These are phyloP conservation scores for Hermatobates lingyangjiaoensis DNA, from an alignment of 1,140 invertebrate genomes.

Conservation along the genomic window DNA sequence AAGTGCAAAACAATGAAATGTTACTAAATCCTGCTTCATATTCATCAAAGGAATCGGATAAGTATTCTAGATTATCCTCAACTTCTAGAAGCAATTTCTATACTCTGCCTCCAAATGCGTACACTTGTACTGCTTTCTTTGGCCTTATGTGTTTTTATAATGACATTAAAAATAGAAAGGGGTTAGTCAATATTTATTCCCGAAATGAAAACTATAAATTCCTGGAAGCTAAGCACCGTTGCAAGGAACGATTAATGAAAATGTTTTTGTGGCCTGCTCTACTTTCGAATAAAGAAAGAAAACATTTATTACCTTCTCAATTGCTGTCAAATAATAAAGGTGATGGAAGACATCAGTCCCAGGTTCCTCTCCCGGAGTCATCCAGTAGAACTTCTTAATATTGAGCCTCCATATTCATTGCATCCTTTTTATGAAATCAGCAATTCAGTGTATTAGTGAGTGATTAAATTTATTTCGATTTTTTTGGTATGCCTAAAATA, in stretches of 20 bases:
- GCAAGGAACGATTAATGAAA: background rate
- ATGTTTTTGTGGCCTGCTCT: background rate
- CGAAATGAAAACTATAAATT: background rate
- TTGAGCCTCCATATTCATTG: no score
- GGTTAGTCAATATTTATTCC: background rate
- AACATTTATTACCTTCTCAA: no score
- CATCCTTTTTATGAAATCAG: no score
- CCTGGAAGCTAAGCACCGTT: background rate
- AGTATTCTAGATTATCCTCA: background rate
- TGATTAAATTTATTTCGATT: no score
- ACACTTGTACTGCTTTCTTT: background rate
- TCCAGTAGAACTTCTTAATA: no score
- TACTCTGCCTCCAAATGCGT: background rate
- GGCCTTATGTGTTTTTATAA: background rate
- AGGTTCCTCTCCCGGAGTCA: no score
- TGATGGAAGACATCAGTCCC: no score
- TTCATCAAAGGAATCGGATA: background rate
- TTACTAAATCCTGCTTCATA: no score
- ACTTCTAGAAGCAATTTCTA: background rate
- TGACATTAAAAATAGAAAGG: background rate
- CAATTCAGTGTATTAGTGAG: no score
- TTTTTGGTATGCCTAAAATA: no score
- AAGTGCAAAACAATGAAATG: no score
- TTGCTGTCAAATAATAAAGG: no score
- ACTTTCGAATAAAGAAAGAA: background rate